Conservation (phyloP, 2,113 vertebrate genomes). For the Numida meleagris region DNA sequence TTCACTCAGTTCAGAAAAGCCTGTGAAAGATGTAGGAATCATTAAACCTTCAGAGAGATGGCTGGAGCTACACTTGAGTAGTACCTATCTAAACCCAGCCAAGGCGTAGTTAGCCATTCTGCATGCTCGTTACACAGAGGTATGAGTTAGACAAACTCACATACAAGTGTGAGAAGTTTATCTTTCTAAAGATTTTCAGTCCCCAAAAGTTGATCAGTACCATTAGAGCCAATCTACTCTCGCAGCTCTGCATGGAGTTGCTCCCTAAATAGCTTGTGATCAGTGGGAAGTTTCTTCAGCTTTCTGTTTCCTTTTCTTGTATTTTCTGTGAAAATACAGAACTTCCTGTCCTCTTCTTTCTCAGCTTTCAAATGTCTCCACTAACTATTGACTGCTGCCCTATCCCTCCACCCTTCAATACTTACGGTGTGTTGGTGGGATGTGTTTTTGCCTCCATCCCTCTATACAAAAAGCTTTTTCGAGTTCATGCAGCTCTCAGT, state of each 20-base stretch:
- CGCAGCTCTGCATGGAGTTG: not conserved
- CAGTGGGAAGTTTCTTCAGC: not conserved
- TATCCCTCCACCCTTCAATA: not conserved
- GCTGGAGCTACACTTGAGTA: not conserved
- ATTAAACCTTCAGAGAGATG: not conserved
- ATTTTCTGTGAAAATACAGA: not conserved
- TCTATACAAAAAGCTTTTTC: not conserved
- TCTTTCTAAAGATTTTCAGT: not conserved
- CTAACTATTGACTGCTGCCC: not conserved
- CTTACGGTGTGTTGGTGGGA: no score
- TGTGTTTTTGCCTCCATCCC: fast-evolving
- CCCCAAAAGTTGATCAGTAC: not conserved
- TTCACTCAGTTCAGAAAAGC: not conserved
- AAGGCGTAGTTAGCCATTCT: not conserved
- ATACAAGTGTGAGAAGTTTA: not conserved
- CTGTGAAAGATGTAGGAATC: not conserved
- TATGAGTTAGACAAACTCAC: not conserved
- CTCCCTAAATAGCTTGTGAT: not conserved
- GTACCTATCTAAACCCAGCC: not conserved
- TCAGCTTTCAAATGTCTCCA: not conserved
- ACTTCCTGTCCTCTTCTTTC: not conserved
- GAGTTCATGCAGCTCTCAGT: not conserved
- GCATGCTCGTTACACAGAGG: not conserved
- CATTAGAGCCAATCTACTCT: not conserved
- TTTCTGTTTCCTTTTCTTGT: not conserved